Evolutionary conservation across 1,140 invertebrate species (phyloP).

Genomic region (Lordiphosa clarofinis): DNA sequence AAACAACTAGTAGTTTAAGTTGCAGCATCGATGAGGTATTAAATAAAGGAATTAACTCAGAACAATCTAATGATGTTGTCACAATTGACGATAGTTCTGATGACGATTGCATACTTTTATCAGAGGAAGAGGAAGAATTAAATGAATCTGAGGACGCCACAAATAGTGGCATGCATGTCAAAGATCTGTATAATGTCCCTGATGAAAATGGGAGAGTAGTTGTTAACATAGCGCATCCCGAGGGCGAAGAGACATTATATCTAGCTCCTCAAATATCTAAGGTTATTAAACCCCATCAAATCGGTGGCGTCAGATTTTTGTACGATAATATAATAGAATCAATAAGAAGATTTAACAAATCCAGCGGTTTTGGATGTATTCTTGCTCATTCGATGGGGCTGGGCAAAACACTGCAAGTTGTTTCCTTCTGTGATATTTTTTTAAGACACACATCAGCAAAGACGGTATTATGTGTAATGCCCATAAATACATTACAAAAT

Average conservation of each 20-base stretch:
- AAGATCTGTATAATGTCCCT: slow-evolving; percentile 94
- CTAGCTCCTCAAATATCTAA: slow-evolving; percentile 95
- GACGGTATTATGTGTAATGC: slow-evolving; percentile 97
- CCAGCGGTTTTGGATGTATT: slow-evolving; percentile 97
- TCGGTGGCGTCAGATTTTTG: slow-evolving; percentile 96
- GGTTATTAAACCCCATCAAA: slow-evolving; percentile 98
- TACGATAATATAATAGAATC: slow-evolving; percentile 98
- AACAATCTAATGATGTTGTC: slow-evolving; percentile 80
- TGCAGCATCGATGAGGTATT: slow-evolving; percentile 74
- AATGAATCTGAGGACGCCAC: slow-evolving; percentile 83
- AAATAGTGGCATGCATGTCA: slow-evolving; percentile 89
- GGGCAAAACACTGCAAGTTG: slow-evolving; percentile 98
- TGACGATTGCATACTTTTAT: slow-evolving; percentile 89
- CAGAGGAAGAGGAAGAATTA: slow-evolving; percentile 82
- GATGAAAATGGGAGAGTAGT: slow-evolving; percentile 95
- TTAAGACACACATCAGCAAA: slow-evolving; percentile 93
- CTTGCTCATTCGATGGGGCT: slow-evolving; percentile 99
- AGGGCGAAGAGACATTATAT: slow-evolving; percentile 95
- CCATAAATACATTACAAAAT: slow-evolving; percentile 99
- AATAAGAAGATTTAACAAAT: slow-evolving; percentile 91
- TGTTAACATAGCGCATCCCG: slow-evolving; percentile 97
- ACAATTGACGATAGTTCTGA: slow-evolving; percentile 85
- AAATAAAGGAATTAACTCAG: slow-evolving; percentile 68
- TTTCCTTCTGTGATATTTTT: slow-evolving; percentile 98
- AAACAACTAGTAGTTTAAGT: slow-evolving; percentile 56